Base-by-base conservation (phyloP, 2,797 vertebrate genomes). In the Odontamblyopus lacepedii region DNA sequence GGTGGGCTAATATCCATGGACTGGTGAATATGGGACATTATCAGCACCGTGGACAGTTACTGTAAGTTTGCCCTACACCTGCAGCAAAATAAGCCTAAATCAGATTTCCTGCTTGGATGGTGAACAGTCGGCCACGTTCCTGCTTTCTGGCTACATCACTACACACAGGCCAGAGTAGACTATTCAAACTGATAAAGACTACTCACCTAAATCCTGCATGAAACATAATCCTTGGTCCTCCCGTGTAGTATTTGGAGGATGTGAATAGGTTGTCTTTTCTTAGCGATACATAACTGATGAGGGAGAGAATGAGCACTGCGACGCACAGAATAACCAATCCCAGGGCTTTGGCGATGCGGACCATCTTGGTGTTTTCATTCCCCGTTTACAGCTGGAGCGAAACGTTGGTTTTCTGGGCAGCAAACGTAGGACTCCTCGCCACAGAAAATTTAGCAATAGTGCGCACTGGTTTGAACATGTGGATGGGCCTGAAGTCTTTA, bases 271-370 rank as follows among this genome's bases (percentile, higher is more conserved):
- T 97, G 91, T 98, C 97, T 91, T 96, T 99, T 84, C 95, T 94
- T 77, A 98, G 95, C 65, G 97, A 98, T 55, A 98, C 97, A 86
- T 98, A 99, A 94, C 97, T 98, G 93, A 99, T 97, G 88, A 99
- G 94, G 66, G 97, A 99, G 81, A 99, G 85, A 71, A 98, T 96
- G 89, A 99, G 93, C 86, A 99, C 92, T 50, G 96, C 97, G 65
- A 98, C 95, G 92, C 96, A 96, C 80, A 98, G 95, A 88, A 98
- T 97, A 70, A 97, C 90, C 91, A 98, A 92, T 83, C 97, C 97
- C 91, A 98, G 92, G 86, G 96, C 97, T 87, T 96, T 97, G 80
- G 95, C 96, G 90, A 98, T 95, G 91, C 97, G 95, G 91, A 97
- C 97, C 97, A 98, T 99, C 92, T 95, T 97, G 89, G 83, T 75